phyloP scores from a whole-genome alignment of 2,888 invertebrate genomes.

The Seladonia tumulorum region DNA sequence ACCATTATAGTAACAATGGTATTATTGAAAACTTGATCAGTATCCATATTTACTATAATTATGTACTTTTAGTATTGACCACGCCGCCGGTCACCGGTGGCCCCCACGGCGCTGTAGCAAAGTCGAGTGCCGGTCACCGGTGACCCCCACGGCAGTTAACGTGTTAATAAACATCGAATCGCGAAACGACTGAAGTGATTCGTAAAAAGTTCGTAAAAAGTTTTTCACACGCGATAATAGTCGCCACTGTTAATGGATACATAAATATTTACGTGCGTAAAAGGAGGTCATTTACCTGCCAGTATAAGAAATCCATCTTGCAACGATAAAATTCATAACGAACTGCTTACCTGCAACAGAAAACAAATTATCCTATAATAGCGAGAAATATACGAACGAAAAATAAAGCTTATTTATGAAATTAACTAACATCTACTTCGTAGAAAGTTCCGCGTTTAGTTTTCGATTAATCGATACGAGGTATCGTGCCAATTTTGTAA shows the following conservation, averaged over 20 bases:
- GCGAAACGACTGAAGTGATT: too few relatives aligned
- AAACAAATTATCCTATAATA: not conserved
- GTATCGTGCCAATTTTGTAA: not conserved
- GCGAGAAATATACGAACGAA: not conserved
- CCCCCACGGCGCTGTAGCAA: too few relatives aligned
- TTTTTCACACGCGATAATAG: not conserved
- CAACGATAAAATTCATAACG: not conserved
- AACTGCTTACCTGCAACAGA: slow-evolving; percentile 9
- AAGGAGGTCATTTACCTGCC: not conserved
- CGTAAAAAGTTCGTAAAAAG: too few relatives aligned
- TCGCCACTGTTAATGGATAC: not conserved
- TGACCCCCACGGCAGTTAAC: too few relatives aligned
- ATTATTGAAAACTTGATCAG: too few relatives aligned
- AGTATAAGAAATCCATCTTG: not conserved
- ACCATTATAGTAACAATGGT: too few relatives aligned
- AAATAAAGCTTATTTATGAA: not conserved
- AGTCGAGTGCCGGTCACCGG: too few relatives aligned
- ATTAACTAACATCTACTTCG: not conserved
- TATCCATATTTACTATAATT: too few relatives aligned
- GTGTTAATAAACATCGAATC: too few relatives aligned
- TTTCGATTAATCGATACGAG: not conserved
- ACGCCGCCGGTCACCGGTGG: too few relatives aligned
- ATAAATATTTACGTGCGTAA: not conserved
- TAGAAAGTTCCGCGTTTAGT: not conserved
- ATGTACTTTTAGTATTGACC: too few relatives aligned